Conservation (phyloP, 2,797 vertebrate species). For the Limosa lapponica region DNA sequence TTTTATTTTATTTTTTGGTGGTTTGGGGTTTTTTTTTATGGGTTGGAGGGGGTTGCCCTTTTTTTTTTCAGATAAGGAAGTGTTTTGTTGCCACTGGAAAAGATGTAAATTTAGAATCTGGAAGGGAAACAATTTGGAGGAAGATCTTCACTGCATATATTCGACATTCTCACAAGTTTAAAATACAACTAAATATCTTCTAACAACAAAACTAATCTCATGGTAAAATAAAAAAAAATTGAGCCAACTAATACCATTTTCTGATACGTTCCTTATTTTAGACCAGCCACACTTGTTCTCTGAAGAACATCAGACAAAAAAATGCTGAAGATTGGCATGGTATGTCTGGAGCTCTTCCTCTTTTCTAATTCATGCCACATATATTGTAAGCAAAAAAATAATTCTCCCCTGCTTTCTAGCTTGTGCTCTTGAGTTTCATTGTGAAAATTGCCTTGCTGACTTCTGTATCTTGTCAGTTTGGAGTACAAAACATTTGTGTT, state of each 20-base stretch:
- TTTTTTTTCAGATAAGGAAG: neutral
- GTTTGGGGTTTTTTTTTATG: too few species aligned
- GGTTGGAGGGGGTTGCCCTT: neutral
- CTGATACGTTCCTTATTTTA: neutral
- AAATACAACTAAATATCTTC: neutral
- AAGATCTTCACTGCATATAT: neutral
- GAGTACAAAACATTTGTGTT: neutral
- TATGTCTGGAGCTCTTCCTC: neutral
- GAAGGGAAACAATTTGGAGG: neutral
- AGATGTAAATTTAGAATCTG: neutral
- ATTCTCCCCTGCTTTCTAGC: neutral
- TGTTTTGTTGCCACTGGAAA: neutral
- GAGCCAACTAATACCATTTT: neutral
- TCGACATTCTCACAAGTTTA: neutral
- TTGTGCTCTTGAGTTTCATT: neutral
- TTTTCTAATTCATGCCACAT: neutral
- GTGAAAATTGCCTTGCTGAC: neutral
- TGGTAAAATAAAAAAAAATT: neutral
- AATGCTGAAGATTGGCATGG: neutral
- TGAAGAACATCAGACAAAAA: neutral
- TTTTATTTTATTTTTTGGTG: too few species aligned
- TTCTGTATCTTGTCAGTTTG: neutral
- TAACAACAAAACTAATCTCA: neutral
- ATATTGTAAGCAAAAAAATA: neutral
- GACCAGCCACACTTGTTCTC: neutral